Percentiles rank a stretch among this genome's conserved stretches.
These are phyloP conservation scores for Cololabis saira DNA, from an alignment of 2,113 vertebrate species.

Conservation along the genomic window DNA sequence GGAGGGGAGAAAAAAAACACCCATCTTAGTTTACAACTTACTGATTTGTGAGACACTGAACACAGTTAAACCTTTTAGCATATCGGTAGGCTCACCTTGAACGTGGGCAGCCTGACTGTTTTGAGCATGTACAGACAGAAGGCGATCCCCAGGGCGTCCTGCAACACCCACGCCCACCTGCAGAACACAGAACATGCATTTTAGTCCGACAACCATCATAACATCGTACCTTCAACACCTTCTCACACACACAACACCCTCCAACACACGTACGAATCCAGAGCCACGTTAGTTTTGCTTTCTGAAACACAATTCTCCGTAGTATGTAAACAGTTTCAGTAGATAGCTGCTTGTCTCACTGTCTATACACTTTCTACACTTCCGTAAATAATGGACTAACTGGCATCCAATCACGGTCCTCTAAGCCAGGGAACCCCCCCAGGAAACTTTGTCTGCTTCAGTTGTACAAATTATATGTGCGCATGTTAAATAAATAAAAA, in stretches of 20 bases:
- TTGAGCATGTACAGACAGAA: slow-evolving; percentile 97
- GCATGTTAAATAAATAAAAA: too few relatives aligned
- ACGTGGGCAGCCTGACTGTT: slow-evolving; percentile 93
- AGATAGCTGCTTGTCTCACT: too few relatives aligned
- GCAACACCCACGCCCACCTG: slow-evolving; percentile 97
- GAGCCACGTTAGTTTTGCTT: too few relatives aligned
- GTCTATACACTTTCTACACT: too few relatives aligned
- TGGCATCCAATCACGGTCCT: not conserved
- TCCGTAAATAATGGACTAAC: not conserved
- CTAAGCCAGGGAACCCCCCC: too few relatives aligned
- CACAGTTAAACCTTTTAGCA: not conserved
- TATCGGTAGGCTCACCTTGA: slow-evolving; percentile 84
- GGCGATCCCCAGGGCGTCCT: slow-evolving; percentile 92
- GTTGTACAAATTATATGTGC: too few relatives aligned
- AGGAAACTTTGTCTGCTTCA: too few relatives aligned
- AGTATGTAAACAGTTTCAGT: too few relatives aligned
- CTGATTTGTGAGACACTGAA: not conserved
- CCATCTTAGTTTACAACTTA: not conserved
- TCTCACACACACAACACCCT: not conserved
- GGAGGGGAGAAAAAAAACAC: slow-evolving; percentile 16
- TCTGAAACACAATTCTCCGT: too few relatives aligned
- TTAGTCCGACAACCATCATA: slow-evolving; percentile 14
- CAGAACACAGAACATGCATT: slow-evolving; percentile 12
- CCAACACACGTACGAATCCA: too few relatives aligned
- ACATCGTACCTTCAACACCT: not conserved